Evolutionary conservation across 2,113 vertebrate species (phyloP).

Genomic region (Tachycineta bicolor): DNA sequence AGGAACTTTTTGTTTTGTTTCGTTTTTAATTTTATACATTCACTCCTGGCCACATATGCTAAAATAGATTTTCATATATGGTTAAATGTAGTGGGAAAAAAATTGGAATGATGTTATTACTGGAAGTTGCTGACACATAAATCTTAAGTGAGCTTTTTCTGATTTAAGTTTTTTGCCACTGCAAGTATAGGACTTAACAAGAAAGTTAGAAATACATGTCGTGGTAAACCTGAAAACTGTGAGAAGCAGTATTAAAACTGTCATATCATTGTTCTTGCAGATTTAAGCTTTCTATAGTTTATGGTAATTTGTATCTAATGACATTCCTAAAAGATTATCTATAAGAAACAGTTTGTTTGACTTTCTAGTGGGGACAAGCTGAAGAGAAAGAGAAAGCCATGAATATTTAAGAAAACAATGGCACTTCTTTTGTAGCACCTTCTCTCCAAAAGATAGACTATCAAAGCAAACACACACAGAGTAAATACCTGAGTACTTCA

Average conservation of each 20-base stretch:
- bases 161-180: neutral
- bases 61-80: neutral
- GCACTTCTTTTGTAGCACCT: neutral
- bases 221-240: neutral
- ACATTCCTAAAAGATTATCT: neutral
- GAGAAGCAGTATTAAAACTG: neutral
- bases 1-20: neutral
- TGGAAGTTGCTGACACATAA: neutral
- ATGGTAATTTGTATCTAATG: neutral
- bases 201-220: neutral
- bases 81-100: neutral
- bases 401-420: neutral
- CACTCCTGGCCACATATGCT: neutral
- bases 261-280: neutral
- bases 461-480: neutral
- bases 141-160: neutral
- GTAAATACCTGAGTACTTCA: neutral
- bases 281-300: neutral
- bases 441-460: neutral
- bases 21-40: neutral
- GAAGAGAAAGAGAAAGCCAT: neutral
- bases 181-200: neutral
- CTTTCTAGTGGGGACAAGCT: neutral
- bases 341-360: neutral
- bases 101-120: rapidly evolving